Evolutionary conservation across 2,888 invertebrate genomes (phyloP).

Genomic region (Bombylius major): DNA sequence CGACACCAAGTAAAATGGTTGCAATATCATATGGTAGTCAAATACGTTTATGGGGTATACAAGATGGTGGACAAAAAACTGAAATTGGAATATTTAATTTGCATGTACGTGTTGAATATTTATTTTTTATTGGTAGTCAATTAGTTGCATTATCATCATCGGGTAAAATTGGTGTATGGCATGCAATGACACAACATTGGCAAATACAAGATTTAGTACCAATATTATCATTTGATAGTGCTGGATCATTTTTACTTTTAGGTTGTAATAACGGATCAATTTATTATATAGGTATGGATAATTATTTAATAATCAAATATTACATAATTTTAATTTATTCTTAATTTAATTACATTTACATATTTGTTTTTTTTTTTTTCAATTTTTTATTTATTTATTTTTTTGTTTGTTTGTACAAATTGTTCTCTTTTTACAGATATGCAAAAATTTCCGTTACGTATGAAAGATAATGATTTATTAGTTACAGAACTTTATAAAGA

Average conservation of each 20-base stretch:
- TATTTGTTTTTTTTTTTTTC: not conserved
- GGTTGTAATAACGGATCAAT: constrained; percentile 95
- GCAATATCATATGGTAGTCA: constrained; percentile 68
- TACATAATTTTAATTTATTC: not conserved
- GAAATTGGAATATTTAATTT: constrained; percentile 83
- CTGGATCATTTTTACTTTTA: constrained; percentile 86
- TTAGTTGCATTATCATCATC: constrained; percentile 87
- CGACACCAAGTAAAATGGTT: constrained; percentile 59
- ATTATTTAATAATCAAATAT: not conserved
- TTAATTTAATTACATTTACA: not conserved
- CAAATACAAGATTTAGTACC: constrained; percentile 94
- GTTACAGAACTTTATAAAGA: constrained; percentile 94
- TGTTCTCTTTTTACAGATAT: constrained; percentile 55
- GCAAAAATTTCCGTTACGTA: constrained; percentile 96
- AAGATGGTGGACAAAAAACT: constrained; percentile 59
- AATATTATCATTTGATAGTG: constrained; percentile 91
- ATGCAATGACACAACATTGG: constrained; percentile 98
- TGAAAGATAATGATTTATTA: constrained; percentile 97
- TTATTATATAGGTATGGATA: constrained; percentile 79
- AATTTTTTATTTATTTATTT: not conserved
- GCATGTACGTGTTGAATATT: constrained; percentile 83
- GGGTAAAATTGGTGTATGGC: constrained; percentile 98
- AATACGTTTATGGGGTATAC: constrained; percentile 67
- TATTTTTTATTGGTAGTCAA: constrained; percentile 96
- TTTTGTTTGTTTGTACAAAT: not conserved